phyloP scores from a whole-genome alignment of 2,888 invertebrate species.

The Dorcus parallelipipedus region DNA sequence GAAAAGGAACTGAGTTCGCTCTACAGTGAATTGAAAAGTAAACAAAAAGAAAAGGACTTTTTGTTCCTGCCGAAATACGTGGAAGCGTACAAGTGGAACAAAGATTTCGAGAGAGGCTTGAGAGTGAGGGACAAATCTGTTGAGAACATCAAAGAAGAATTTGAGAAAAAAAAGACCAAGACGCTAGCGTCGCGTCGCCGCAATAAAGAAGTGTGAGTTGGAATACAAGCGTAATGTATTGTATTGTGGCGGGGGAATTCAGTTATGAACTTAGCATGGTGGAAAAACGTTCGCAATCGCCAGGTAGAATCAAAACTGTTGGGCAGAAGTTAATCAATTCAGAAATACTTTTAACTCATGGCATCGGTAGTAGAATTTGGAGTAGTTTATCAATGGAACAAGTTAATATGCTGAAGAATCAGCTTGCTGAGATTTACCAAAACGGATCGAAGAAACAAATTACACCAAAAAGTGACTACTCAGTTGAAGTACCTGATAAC shows the following conservation, averaged over 20 bases:
- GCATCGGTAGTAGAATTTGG: slow-evolving; percentile 74
- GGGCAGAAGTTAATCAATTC: slow-evolving; percentile 34
- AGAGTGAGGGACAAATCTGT: slow-evolving; percentile 83
- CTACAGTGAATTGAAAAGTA: slow-evolving; percentile 71
- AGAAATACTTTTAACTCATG: slow-evolving; percentile 48
- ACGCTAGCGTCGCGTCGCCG: slow-evolving; percentile 50
- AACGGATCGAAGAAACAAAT: slow-evolving; percentile 30
- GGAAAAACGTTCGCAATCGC: slow-evolving; percentile 53
- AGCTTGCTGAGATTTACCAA: slow-evolving; percentile 78
- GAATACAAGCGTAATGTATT: slow-evolving; percentile 63
- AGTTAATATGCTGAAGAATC: slow-evolving; percentile 73
- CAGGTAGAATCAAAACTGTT: slow-evolving; percentile 41
- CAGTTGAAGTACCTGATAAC: slow-evolving; percentile 58
- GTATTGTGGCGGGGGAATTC: slow-evolving; percentile 82
- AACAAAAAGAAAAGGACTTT: slow-evolving; percentile 80
- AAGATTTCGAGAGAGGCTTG: slow-evolving; percentile 71
- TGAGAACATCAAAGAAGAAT: slow-evolving; percentile 77
- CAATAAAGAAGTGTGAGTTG: slow-evolving; percentile 46
- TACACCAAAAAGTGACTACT: slow-evolving; percentile 50
- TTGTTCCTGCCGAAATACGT: slow-evolving; percentile 74
- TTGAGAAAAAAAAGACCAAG: slow-evolving; percentile 61
- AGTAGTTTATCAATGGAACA: slow-evolving; percentile 83
- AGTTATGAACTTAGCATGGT: slow-evolving; percentile 76
- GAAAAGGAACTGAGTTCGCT: slow-evolving; percentile 77
- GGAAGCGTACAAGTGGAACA: slow-evolving; percentile 73